These are phyloP conservation scores for Casuarius casuarius DNA, from an alignment of 2,113 vertebrate genomes.

Conservation along the genomic window DNA sequence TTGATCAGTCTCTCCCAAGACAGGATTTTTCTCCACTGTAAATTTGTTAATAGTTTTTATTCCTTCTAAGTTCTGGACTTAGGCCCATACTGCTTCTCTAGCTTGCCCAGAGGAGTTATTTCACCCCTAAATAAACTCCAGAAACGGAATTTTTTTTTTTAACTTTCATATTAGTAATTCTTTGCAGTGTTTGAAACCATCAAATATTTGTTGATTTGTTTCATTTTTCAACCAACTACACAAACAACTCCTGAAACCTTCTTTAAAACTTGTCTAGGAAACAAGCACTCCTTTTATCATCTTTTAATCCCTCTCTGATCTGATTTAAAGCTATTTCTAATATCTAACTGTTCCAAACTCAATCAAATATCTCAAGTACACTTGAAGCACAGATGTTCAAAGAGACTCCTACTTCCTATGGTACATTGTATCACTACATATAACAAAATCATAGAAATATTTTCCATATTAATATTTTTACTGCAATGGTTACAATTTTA, in stretches of 20 bases:
- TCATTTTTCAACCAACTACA: not conserved
- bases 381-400: not conserved
- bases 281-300: not conserved
- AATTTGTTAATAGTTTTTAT: not conserved
- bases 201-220: not conserved
- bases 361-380: not conserved
- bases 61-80: not conserved
- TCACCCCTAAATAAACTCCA: not conserved
- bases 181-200: not conserved
- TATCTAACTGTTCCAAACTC: not conserved
- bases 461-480: not conserved
- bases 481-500: not conserved
- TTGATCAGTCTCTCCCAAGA: not conserved
- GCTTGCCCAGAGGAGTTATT: not conserved
- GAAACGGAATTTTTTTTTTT: not conserved
- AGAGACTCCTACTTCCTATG: not conserved
- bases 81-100: not conserved
- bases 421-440: not conserved
- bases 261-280: not conserved
- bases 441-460: not conserved
- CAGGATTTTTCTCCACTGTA: not conserved
- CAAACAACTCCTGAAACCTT: not conserved
- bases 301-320: not conserved
- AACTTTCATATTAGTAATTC: not conserved
- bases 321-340: not conserved